Conservation (phyloP, 2,797 vertebrate genomes). For the Galagoides demidoff region DNA sequence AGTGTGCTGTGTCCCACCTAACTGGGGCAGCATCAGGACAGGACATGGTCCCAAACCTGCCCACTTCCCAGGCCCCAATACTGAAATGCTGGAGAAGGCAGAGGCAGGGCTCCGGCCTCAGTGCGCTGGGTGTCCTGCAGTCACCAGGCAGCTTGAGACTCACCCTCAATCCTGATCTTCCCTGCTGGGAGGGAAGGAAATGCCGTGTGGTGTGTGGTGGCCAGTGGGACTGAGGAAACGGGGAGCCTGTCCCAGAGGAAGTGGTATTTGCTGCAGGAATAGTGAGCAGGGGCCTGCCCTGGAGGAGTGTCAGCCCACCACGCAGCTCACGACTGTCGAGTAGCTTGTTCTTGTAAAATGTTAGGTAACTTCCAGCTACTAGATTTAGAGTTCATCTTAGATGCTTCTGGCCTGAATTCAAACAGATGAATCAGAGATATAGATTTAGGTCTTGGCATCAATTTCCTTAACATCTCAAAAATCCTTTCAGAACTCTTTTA, state of each 20-base stretch:
- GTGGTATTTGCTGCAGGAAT: not conserved
- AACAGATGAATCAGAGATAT: conserved; percentile 51
- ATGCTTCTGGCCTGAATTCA: conserved; percentile 66
- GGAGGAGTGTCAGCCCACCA: rapidly evolving
- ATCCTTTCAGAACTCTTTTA: conserved; percentile 34
- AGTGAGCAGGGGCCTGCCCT: not conserved
- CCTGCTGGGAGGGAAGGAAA: not conserved
- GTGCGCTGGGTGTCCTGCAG: rapidly evolving
- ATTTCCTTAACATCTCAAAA: conserved; percentile 44
- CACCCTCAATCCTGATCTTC: too few species aligned
- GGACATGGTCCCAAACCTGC: not conserved
- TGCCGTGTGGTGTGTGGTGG: rapidly evolving
- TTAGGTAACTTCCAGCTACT: conserved; percentile 41
- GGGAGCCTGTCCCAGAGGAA: rapidly evolving
- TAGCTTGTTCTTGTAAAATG: not conserved
- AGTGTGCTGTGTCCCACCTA: not conserved
- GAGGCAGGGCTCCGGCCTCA: not conserved
- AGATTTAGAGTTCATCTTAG: conserved; percentile 32
- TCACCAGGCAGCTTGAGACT: rapidly evolving
- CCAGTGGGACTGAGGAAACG: rapidly evolving
- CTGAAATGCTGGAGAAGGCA: not conserved
- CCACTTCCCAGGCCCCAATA: not conserved
- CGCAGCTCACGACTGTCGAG: not conserved
- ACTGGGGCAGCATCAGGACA: not conserved
- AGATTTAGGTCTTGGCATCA: conserved; percentile 54